phyloP scores from a whole-genome alignment of 2,113 vertebrate species.

The Dasyurus viverrinus region DNA sequence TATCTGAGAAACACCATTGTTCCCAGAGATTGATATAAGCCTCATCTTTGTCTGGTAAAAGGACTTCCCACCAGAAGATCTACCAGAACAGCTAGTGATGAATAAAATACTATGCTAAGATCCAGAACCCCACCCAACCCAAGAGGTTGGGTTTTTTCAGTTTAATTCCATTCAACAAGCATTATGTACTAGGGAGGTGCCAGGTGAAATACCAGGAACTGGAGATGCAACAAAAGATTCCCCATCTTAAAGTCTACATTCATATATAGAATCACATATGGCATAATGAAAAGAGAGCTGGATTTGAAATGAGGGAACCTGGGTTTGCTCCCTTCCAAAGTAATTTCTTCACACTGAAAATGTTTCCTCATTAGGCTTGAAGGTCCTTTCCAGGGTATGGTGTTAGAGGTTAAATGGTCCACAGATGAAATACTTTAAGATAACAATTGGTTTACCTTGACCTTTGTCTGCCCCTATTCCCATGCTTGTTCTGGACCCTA shows the following conservation, averaged over 20 bases:
- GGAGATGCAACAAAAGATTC: not conserved
- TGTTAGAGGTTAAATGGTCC: not conserved
- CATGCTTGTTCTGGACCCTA: not conserved
- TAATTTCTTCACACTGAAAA: not conserved
- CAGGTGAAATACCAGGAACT: not conserved
- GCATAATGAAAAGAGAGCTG: not conserved
- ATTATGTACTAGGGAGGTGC: not conserved
- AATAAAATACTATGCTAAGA: not conserved
- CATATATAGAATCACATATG: not conserved
- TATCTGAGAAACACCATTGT: not conserved
- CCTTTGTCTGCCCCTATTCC: not conserved
- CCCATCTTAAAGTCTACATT: not conserved
- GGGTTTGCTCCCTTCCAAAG: not conserved
- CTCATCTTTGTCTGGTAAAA: not conserved
- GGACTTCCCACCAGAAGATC: not conserved
- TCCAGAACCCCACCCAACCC: not conserved
- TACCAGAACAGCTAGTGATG: not conserved
- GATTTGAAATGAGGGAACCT: not conserved
- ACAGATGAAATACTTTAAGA: not conserved
- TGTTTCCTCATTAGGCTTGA: not conserved
- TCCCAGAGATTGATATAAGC: not conserved
- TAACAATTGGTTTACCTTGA: not conserved
- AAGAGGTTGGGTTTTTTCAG: not conserved
- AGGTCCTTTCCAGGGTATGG: not conserved
- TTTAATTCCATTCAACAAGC: not conserved